These are phyloP conservation scores for Dioctria linearis DNA, from an alignment of 2,888 invertebrate genomes.

Conservation along the genomic window DNA sequence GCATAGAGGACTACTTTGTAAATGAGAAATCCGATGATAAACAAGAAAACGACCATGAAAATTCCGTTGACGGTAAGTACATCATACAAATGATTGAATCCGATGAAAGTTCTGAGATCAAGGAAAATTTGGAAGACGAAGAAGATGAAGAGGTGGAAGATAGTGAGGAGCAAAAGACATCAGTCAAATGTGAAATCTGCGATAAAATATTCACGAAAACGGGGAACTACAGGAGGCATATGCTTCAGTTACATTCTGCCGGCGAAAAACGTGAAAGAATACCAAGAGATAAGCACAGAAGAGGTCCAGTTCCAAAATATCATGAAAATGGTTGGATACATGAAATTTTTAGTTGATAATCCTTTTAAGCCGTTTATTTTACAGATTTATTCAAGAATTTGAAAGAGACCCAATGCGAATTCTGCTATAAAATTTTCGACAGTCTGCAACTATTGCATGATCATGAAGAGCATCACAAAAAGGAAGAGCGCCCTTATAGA, in stretches of 20 bases:
- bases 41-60: neutral
- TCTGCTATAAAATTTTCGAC: constrained; percentile 52
- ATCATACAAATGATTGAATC: constrained; percentile 48
- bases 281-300: constrained; percentile 53
- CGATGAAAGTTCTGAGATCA: constrained; percentile 40
- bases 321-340: constrained; percentile 53
- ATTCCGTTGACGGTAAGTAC: constrained; percentile 38
- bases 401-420: constrained; percentile 57
- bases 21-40: constrained; percentile 43
- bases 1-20: constrained; percentile 39
- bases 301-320: constrained; percentile 54
- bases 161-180: constrained; percentile 14
- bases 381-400: constrained; percentile 56
- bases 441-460: constrained; percentile 13
- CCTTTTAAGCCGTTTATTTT: neutral
- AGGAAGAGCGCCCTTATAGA: constrained; percentile 57
- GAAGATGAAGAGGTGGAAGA: constrained; percentile 34
- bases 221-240: constrained; percentile 52
- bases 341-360: too few species aligned
- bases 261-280: constrained; percentile 36
- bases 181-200: constrained; percentile 53
- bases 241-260: constrained; percentile 45
- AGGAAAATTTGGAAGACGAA: neutral
- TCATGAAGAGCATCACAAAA: constrained; percentile 54
- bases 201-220: constrained; percentile 53